Evolutionary conservation across 2,888 invertebrate species (phyloP).

Genomic region (Pterostichus madidus): DNA sequence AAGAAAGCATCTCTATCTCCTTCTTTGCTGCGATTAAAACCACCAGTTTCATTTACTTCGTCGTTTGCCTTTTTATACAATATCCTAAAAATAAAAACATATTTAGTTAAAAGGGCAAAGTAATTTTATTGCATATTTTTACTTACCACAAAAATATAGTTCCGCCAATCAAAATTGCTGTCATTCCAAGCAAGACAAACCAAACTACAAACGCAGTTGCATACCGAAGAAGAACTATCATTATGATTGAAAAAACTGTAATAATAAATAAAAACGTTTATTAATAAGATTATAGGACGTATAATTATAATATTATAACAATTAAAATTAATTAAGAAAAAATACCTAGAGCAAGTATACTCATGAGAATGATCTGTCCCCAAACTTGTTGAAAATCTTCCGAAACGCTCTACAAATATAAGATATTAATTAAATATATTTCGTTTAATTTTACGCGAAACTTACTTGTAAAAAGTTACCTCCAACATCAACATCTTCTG

Average conservation of each 20-base stretch:
- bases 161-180: slow-evolving; percentile 78
- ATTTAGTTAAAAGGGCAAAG: neutral
- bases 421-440: slow-evolving; percentile 37
- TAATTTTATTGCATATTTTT: neutral
- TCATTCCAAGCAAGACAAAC: slow-evolving; percentile 80
- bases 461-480: slow-evolving; percentile 46
- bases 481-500: slow-evolving; percentile 34
- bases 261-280: slow-evolving; percentile 20
- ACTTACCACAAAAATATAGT: slow-evolving; percentile 82
- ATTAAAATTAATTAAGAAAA: slow-evolving; percentile 38
- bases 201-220: slow-evolving; percentile 82
- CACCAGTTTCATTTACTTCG: slow-evolving; percentile 67
- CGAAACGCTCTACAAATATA: slow-evolving; percentile 79
- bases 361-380: slow-evolving; percentile 81
- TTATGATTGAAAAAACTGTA: slow-evolving; percentile 79
- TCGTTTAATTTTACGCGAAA: slow-evolving; percentile 67
- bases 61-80: neutral
- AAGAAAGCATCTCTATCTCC: slow-evolving; percentile 71
- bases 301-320: neutral
- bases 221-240: slow-evolving; percentile 80
- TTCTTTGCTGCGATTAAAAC: neutral
- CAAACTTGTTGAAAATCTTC: slow-evolving; percentile 82
- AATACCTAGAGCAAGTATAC: slow-evolving; percentile 81
- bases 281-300: neutral
- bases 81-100: slow-evolving; percentile 38